Evolutionary conservation across 2,113 vertebrate species (phyloP).

Genomic region (Pedionomus torquatus): DNA sequence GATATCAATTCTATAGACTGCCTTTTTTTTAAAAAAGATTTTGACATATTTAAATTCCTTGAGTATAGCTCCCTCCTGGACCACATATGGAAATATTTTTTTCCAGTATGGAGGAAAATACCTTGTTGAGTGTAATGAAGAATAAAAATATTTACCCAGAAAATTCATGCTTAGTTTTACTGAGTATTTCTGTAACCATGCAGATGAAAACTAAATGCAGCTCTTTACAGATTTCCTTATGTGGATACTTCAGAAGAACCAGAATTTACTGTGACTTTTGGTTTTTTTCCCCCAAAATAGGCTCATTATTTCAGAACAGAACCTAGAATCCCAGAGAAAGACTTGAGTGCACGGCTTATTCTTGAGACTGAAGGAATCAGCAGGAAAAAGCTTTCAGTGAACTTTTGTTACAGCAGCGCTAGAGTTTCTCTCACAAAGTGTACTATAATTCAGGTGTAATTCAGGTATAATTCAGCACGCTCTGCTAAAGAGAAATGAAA

Average conservation of each 20-base stretch:
- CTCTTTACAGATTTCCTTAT: background rate
- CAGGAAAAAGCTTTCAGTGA: background rate
- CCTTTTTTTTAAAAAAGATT: background rate
- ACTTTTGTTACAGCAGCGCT: background rate
- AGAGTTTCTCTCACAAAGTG: background rate
- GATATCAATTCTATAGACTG: too few relatives aligned
- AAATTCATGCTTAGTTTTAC: background rate
- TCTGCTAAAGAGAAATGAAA: background rate
- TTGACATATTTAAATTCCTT: background rate
- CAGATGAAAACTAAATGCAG: background rate
- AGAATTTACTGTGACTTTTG: background rate
- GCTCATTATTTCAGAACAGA: background rate
- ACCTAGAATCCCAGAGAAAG: background rate
- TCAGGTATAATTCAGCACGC: background rate
- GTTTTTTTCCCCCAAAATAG: too few relatives aligned
- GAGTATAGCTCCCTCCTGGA: background rate
- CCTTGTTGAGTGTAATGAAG: background rate
- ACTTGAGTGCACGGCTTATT: background rate
- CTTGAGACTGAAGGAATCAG: background rate
- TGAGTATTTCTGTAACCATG: background rate
- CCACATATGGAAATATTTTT: background rate
- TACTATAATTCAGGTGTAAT: too few relatives aligned
- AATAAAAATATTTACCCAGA: background rate
- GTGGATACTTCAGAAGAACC: background rate
- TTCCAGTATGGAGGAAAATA: background rate